phyloP scores from a whole-genome alignment of 2,797 vertebrate genomes.

The Crypturellus tataupa region DNA sequence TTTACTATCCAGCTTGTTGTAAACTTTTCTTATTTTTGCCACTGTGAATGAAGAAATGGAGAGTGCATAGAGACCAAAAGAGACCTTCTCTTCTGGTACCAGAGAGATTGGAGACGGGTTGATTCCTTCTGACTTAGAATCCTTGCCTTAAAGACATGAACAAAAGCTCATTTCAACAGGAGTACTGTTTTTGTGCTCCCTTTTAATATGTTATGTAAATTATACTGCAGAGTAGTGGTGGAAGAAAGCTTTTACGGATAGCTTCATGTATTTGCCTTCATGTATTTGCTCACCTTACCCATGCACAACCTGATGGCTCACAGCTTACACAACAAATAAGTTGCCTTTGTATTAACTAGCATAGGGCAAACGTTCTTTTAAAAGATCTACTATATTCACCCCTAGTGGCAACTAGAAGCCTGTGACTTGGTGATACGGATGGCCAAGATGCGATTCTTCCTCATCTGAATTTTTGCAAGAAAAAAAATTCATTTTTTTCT shows the following conservation, averaged over 20 bases:
- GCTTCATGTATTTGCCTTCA: neutral
- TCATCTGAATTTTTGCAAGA: neutral
- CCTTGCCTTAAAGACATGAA: slow-evolving; percentile 88
- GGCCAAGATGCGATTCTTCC: neutral
- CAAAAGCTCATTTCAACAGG: neutral
- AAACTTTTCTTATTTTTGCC: slow-evolving; percentile 95
- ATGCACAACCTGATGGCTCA: neutral
- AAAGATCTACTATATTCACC: neutral
- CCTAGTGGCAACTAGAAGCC: neutral
- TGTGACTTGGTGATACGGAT: neutral
- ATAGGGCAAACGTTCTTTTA: neutral
- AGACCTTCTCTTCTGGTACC: slow-evolving; percentile 97
- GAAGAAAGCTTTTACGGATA: neutral
- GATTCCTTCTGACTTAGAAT: slow-evolving; percentile 90
- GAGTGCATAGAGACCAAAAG: slow-evolving; percentile 93
- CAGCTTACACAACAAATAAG: neutral
- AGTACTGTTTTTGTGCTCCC: neutral
- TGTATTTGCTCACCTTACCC: neutral
- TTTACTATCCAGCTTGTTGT: slow-evolving; percentile 98
- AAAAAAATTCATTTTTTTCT: neutral
- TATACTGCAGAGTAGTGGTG: neutral
- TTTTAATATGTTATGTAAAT: neutral
- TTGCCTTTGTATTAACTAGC: too few relatives aligned
- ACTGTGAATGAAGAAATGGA: slow-evolving; percentile 95
- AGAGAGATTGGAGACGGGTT: slow-evolving; percentile 86